Evolutionary conservation across 2,113 vertebrate genomes (phyloP), one percentile per base, ranked within the genome.

Genomic region (Pongo pygmaeus): DNA sequence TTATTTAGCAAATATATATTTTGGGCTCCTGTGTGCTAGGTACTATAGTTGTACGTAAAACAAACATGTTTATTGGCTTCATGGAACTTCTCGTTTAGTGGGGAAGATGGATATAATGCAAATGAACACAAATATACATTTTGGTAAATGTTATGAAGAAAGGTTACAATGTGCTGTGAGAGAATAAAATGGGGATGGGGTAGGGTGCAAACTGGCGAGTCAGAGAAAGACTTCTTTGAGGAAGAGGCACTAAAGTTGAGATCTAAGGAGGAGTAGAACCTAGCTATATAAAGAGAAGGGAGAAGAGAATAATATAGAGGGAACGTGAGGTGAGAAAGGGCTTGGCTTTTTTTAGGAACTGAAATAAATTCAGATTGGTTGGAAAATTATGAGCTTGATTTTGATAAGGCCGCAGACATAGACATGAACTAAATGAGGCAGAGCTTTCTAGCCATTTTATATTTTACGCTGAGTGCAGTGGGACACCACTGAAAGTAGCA

Each of bases 1-100:
- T 57, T 67, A 48, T 87, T 91, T 94, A 77, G 64, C 30, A 91
- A 61, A 77, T 96, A 43, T 5, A 55, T n/a, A 38, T 93, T 87
- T 83, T 59, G 40, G 87, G n/a, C 2, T 90, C 23, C 25, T 80
- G 1, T 67, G 72, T 86, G 32, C 64, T 90, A 80, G 50, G 40
- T 78, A 23, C 32, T 69, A 43, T 74, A 52, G 59, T 55, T 84
- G 43, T 22, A 23, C 12, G 23, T 59, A 84, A 96, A 89, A 75
- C 40, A 57, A 61, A 84, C 35, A 35, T 89, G 52, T 74, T 89
- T 78, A 27, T 38, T 80, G 17, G 95, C 64, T 61, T 89, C 32
- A 18, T 85, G 67, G n/a, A 40, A 67, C 64, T 86, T 85, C 61
- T 75, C 6, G 57, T 67, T 84, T 86, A 86, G 74, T 67, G 38